A percentile compares a stretch with the other conserved stretches of the same genome.
Evolutionary conservation across 2,888 invertebrate genomes (phyloP).

Genomic region (Anthophora plumipes): DNA sequence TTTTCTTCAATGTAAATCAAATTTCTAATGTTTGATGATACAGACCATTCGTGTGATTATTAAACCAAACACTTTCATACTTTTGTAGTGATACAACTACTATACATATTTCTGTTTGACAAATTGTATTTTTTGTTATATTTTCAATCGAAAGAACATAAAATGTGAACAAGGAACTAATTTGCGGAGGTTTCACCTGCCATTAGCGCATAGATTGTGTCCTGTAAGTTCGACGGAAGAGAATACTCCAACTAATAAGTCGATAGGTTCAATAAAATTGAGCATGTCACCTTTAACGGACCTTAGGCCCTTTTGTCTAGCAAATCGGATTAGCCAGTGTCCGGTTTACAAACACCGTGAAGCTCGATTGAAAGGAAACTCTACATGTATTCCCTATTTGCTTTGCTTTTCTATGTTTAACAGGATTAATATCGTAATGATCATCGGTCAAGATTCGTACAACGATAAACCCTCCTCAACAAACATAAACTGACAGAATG

Average conservation of each 20-base stretch:
- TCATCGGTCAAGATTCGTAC: slow-evolving; percentile 52
- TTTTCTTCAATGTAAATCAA: too few relatives aligned
- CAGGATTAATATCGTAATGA: slow-evolving; percentile 71
- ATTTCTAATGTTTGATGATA: too few relatives aligned
- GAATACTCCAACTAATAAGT: slow-evolving; percentile 41
- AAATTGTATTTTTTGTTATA: too few relatives aligned
- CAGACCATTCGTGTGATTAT: too few relatives aligned
- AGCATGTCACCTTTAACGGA: slow-evolving; percentile 34
- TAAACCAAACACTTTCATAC: too few relatives aligned
- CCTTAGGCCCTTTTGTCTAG: slow-evolving; percentile 55
- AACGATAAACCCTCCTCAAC: background rate
- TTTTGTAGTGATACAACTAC: too few relatives aligned
- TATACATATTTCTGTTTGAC: too few relatives aligned
- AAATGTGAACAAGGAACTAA: background rate
- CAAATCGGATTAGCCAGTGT: slow-evolving; percentile 71
- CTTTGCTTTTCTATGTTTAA: slow-evolving; percentile 56
- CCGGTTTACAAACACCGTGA: slow-evolving; percentile 54
- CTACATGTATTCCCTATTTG: slow-evolving; percentile 23
- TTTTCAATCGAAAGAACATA: background rate
- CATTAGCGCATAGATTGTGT: background rate
- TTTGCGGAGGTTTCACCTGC: slow-evolving; percentile 22
- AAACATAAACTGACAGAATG: slow-evolving; percentile 5
- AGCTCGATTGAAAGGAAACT: slow-evolving; percentile 12
- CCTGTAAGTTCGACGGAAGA: slow-evolving; percentile 11
- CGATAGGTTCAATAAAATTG: slow-evolving; percentile 62